Evolutionary conservation across 2,888 invertebrate genomes (phyloP), one percentile per base, ranked within the genome.

Genomic region (Amphipyra berbera): DNA sequence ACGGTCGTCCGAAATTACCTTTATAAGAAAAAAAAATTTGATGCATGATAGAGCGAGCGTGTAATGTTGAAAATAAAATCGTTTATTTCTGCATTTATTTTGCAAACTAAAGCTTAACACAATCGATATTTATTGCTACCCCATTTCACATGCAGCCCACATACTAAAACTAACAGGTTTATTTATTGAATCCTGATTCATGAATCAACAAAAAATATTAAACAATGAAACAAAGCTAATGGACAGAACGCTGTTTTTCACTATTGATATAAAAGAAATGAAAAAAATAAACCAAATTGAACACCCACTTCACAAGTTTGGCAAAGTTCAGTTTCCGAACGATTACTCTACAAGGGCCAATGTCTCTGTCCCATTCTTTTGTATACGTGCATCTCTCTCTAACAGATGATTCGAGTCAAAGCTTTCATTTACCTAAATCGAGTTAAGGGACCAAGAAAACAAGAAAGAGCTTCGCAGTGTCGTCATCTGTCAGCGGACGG

Each of bases 401-500:
- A 86, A 86, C 84, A 84, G 80, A 87, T 85, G 82, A 78, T 73
- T 79, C 61, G 76, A 81, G 77, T 82, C 86, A 81, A 81, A 78
- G 84, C 83, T 83, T 88, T 88, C 86, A 89, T 90, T 91, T 87
- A 87, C 85, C 86, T 84, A 88, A 88, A 90, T 90, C 88, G 87
- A 90, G 87, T 90, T 89, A 89, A 83, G 87, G 89, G 87, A 83
- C 87, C 84, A 83, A 86, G 88, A 87, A 88, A 90, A 90, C 90
- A 90, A 90, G 89, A 90, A 88, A 90, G 87, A 87, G 84, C 87
- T 85, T 86, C 85, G 76, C 82, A 83, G 78, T 87, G 89, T 87
- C 87, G 87, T 87, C 91, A 90, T 92, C 90, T 88, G 90, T 92
- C 90, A 89, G 85, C 88, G 82, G 82, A 82, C 83, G 83, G 83